These are phyloP conservation scores for Cephalopachus bancanus DNA, from an alignment of 2,797 vertebrate species.

Conservation along the genomic window DNA sequence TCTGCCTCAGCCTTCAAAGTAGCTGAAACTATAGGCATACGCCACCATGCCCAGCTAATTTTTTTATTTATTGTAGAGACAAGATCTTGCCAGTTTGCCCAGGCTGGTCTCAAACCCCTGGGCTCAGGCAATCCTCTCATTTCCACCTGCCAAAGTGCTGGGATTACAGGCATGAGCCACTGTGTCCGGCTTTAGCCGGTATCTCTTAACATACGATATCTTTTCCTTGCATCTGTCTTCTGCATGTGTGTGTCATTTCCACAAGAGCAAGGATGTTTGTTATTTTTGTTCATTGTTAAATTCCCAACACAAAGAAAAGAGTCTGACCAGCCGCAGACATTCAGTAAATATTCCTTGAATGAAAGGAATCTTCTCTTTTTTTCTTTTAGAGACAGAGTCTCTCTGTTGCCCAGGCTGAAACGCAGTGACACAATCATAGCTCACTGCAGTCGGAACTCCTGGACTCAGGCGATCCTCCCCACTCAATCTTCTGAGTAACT, in stretches of 20 bases:
- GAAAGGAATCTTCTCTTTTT: not conserved
- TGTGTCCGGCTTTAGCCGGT: too few species aligned
- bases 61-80: too few species aligned
- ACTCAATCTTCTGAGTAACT: too few species aligned
- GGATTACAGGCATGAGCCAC: not conserved
- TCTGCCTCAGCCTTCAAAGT: too few species aligned
- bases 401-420: too few species aligned
- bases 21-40: too few species aligned
- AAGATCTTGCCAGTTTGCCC: not conserved
- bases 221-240: not conserved
- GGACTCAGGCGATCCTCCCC: too few species aligned
- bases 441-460: too few species aligned
- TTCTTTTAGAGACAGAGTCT: too few species aligned
- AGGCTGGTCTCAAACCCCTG: not conserved
- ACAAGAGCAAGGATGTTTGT: not conserved
- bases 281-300: not conserved
- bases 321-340: not conserved
- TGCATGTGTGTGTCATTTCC: not conserved
- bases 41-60: too few species aligned
- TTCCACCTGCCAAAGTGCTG: not conserved
- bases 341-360: rapidly evolving
- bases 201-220: not conserved
- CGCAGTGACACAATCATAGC: too few species aligned
- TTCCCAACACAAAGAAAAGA: not conserved
- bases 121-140: not conserved